Evolutionary conservation across 1,140 invertebrate genomes (phyloP).

Genomic region (Cydia splendana): DNA sequence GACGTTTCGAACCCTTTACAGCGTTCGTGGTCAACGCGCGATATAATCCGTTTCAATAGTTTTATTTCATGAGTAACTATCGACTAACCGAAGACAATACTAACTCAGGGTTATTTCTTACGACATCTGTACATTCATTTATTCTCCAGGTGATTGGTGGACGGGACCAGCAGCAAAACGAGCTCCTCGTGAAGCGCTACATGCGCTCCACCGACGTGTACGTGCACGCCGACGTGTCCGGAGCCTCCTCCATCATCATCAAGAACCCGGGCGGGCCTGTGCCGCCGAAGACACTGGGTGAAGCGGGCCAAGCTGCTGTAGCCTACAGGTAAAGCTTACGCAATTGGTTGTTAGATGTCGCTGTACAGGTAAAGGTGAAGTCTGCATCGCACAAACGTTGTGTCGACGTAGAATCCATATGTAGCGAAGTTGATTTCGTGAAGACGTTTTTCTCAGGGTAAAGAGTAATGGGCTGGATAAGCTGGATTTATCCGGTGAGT

Average conservation of each 20-base stretch:
- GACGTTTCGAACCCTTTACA: no score
- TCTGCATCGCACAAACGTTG: neutral
- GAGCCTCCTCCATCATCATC: slow-evolving; percentile 96
- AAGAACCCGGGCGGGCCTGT: slow-evolving; percentile 91
- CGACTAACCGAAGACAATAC: no score
- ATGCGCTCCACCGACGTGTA: slow-evolving; percentile 92
- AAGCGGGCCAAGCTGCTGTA: slow-evolving; percentile 98
- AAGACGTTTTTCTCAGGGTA: no score
- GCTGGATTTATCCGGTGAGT: no score
- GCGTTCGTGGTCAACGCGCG: no score
- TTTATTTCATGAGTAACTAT: no score
- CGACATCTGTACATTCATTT: no score
- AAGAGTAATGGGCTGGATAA: no score
- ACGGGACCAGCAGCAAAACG: slow-evolving; percentile 98
- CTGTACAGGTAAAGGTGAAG: neutral
- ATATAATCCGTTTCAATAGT: no score
- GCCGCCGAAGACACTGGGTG: slow-evolving; percentile 96
- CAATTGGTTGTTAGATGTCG: neutral
- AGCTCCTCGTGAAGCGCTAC: slow-evolving; percentile 97
- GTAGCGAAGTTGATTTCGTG: neutral
- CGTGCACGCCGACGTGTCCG: slow-evolving; percentile 97
- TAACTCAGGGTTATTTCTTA: no score
- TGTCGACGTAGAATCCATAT: slow-evolving; percentile 12
- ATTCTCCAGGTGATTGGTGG: slow-evolving; percentile 90
- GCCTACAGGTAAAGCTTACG: slow-evolving; percentile 88